Base-by-base conservation (phyloP, 2,797 vertebrate species). In the Pteropus rufus region DNA sequence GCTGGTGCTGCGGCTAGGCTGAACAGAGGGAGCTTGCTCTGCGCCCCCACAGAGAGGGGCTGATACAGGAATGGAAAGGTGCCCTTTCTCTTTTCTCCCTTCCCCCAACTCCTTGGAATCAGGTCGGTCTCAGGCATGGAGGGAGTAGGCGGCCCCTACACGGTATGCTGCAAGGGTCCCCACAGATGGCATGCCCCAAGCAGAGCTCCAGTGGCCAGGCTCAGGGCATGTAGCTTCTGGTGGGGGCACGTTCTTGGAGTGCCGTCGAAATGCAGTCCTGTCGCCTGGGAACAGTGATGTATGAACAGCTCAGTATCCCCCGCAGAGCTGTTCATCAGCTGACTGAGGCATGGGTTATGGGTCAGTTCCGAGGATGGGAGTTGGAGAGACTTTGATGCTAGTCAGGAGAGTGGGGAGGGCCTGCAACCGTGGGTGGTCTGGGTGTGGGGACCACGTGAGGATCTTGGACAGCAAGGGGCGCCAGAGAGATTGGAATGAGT, bases 1-100 rank as follows among this genome's bases (percentile, higher is more conserved):
- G 97, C 97, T 97, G 97, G 97, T 81, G 87, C 93, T 36, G 79
- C 2, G 31, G 83, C 93, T 34, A 90, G 81, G 91, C 76, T 73
- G 80, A 90, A 24, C 72, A 1, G 39, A 85, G 82, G 1, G 34
- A 75, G 64, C 49, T 65, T 41, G 91, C 89, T 93, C 52, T 87
- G 94, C 41, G 6, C 89, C 85, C 85, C 95, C 95, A 69, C 92
- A 69, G 34, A 58, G 54, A 7, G 4, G 86, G 41, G 84, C 70
- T 86, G 54, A 23, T 82, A 36, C 77, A 36, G 94, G 52, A 76
- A 89, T 3, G 1, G 46, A 16, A 58, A 70, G 49, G 11, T 11
- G 14, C 69, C 60, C 19, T 10, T 60, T 85, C 54, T 31, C 41
- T 34, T n/a, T 21, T 12, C 14, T 5, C 41, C 26, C 64, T 24